These are phyloP conservation scores for Drosophila melanica DNA, from an alignment of 1,140 invertebrate genomes.

Conservation along the genomic window DNA sequence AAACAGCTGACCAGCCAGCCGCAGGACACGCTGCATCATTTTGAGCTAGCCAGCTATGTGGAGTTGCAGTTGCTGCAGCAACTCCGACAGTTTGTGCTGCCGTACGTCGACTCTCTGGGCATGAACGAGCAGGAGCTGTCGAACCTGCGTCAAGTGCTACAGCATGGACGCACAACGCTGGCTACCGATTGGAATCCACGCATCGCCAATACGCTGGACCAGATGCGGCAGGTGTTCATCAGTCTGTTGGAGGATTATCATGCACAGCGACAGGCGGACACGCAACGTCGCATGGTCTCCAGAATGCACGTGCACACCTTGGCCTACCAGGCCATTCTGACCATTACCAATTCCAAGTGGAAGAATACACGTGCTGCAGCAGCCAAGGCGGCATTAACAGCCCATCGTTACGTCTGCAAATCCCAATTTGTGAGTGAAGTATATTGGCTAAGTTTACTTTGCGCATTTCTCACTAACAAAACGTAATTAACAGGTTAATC, in stretches of 20 bases:
- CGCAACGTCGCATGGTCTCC: conserved; percentile 86
- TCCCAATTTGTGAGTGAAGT: conserved; percentile 86
- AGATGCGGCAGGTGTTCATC: conserved; percentile 91
- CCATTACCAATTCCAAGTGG: conserved; percentile 87
- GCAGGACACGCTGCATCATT: conserved; percentile 89
- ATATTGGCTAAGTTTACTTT: neutral
- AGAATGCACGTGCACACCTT: conserved; percentile 94
- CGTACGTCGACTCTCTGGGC: conserved; percentile 93
- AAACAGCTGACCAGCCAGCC: conserved; percentile 88
- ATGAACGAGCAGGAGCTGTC: conserved; percentile 96
- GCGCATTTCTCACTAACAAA: conserved; percentile 13
- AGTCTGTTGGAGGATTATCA: conserved; percentile 81
- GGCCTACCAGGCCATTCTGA: conserved; percentile 94
- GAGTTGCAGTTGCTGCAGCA: conserved; percentile 89
- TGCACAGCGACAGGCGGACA: conserved; percentile 35
- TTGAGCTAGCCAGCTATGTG: conserved; percentile 95
- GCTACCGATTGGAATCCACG: conserved; percentile 92
- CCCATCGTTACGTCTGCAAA: conserved; percentile 94
- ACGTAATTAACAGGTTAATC: conserved; percentile 86
- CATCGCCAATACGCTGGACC: conserved; percentile 91
- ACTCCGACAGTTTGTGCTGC: conserved; percentile 88
- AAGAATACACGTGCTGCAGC: conserved; percentile 91
- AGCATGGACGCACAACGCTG: conserved; percentile 89
- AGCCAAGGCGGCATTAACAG: conserved; percentile 93
- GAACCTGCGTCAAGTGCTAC: conserved; percentile 89